Evolutionary conservation across 2,888 invertebrate species (phyloP).

Genomic region (Helicoverpa assulta): DNA sequence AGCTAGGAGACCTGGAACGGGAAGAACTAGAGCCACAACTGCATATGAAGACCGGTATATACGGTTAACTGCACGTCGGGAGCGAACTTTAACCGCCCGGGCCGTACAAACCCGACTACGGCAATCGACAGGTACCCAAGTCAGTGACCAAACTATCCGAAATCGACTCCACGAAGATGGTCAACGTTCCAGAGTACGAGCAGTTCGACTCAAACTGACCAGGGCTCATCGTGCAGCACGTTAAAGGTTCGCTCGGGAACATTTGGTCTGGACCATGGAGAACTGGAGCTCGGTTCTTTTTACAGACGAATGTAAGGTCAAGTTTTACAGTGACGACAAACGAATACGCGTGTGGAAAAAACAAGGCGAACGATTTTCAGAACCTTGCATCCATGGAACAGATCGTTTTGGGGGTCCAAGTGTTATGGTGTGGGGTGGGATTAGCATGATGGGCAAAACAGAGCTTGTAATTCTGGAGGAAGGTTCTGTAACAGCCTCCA

Average conservation of each 20-base stretch:
- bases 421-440: conserved; percentile 19
- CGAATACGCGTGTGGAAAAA: conserved; percentile 8
- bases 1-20: no score
- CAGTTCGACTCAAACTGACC: no score
- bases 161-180: no score
- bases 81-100: no score
- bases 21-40: no score
- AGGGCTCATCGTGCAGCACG: no score
- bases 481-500: not conserved
- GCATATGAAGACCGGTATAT: no score
- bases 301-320: not conserved
- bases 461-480: not conserved
- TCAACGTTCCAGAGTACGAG: no score
- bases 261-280: conserved; percentile 2
- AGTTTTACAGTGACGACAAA: conserved; percentile 1
- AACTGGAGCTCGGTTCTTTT: conserved; percentile 5
- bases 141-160: no score
- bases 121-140: no score
- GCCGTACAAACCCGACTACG: no score
- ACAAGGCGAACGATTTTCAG: conserved; percentile 2
- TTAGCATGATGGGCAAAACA: not conserved
- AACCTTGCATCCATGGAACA: conserved; percentile 6
- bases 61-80: no score
- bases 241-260: not conserved
- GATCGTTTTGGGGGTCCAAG: conserved; percentile 7